Conservation (phyloP, 2,888 invertebrate genomes). For the Linyphia triangularis region DNA sequence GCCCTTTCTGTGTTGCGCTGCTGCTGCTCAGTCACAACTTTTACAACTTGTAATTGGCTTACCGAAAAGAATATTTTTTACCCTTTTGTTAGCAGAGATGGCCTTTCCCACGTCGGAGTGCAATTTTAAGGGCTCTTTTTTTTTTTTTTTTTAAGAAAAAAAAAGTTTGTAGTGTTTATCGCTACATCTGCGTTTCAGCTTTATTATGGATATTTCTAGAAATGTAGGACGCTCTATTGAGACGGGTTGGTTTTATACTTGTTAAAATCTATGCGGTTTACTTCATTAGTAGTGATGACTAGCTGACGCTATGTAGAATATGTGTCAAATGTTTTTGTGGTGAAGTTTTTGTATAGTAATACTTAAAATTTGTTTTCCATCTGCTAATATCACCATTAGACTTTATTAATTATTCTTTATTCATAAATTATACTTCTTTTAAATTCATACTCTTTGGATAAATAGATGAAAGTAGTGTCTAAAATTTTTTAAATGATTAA, state of each 20-base stretch:
- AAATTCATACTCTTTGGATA: no score
- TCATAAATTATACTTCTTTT: no score
- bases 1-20: slow-evolving; percentile 5
- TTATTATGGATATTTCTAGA: slow-evolving; percentile 4
- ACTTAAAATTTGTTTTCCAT: no score
- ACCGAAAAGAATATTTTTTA: background rate
- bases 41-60: slow-evolving; percentile 60
- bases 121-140: background rate
- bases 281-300: background rate
- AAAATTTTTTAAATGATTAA: no score
- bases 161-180: background rate
- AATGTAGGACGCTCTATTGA: background rate
- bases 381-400: no score
- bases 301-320: background rate
- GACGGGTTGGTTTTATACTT: background rate
- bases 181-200: background rate
- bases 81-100: background rate
- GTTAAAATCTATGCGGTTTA: background rate
- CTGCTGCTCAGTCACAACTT: background rate
- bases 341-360: no score
- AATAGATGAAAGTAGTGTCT: no score
- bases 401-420: no score
- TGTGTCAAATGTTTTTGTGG: background rate
- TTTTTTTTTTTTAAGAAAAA: background rate
- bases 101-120: background rate